Evolutionary conservation across 2,797 vertebrate species (phyloP).

Genomic region (Microctenopoma steveboyesi): DNA sequence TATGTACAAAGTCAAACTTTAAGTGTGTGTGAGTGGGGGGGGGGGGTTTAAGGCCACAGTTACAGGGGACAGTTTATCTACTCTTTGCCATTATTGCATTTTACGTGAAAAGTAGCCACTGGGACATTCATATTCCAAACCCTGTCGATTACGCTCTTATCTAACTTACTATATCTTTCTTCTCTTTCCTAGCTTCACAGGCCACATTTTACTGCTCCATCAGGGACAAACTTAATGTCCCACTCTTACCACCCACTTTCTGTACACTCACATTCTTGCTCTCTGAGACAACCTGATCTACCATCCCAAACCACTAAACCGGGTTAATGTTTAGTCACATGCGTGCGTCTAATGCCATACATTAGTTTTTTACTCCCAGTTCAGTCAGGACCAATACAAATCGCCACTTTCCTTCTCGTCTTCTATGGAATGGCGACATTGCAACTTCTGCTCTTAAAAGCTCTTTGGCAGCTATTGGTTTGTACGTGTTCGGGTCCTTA

Average conservation of each 20-base stretch:
- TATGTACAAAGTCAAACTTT: constrained; percentile 75
- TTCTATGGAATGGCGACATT: constrained; percentile 59
- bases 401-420: constrained; percentile 35
- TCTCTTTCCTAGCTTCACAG: constrained; percentile 14
- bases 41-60: constrained; percentile 79
- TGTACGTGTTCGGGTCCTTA: constrained; percentile 41
- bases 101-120: constrained; percentile 48
- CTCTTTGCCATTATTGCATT: constrained; percentile 75
- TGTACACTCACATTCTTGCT: constrained; percentile 28
- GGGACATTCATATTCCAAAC: constrained; percentile 52
- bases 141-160: constrained; percentile 30
- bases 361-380: constrained; percentile 37
- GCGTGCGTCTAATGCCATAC: constrained; percentile 1
- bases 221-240: constrained; percentile 20
- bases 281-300: constrained; percentile 29
- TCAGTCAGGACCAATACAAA: constrained; percentile 23
- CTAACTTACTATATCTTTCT: constrained; percentile 63
- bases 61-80: constrained; percentile 68
- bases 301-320: constrained; percentile 31
- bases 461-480: constrained; percentile 73
- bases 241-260: constrained; percentile 31
- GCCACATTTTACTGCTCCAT: constrained; percentile 20
- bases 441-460: constrained; percentile 57
- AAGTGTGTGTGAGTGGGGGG: constrained; percentile 39
- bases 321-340: constrained; percentile 35